phyloP scores from a whole-genome alignment of 2,888 invertebrate genomes.

The Plebejus melissa region DNA sequence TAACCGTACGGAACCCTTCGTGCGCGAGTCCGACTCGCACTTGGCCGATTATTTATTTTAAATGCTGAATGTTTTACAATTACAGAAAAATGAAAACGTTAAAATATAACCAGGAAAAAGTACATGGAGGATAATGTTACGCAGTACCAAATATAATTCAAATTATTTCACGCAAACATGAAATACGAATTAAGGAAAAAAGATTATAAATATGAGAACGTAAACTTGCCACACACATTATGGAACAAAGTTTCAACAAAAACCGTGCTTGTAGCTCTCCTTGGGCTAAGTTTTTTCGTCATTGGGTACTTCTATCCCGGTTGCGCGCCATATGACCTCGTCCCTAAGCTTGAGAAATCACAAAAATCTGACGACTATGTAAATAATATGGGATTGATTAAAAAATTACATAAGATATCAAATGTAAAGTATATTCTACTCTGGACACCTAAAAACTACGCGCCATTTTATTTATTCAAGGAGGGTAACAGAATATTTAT shows the following conservation, averaged over 20 bases:
- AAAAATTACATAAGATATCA: conserved; percentile 48
- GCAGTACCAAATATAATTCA: neutral
- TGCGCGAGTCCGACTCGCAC: too few species aligned
- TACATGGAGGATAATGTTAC: neutral
- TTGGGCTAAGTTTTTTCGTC: neutral
- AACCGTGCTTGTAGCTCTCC: neutral
- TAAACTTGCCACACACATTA: neutral
- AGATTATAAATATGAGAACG: neutral
- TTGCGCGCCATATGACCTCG: neutral
- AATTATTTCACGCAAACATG: neutral
- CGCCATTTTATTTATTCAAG: conserved; percentile 54
- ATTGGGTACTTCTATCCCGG: neutral
- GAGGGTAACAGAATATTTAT: conserved; percentile 56
- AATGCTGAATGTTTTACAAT: neutral
- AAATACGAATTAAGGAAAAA: neutral
- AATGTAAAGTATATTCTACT: conserved; percentile 58
- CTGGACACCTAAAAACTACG: conserved; percentile 53
- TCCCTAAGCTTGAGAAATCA: neutral
- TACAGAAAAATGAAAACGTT: neutral
- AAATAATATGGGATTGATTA: conserved; percentile 21
- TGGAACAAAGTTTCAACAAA: neutral
- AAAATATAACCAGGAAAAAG: neutral
- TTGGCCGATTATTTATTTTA: too few species aligned
- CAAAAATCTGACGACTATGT: neutral
- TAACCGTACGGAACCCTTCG: too few species aligned